Base-by-base conservation (phyloP, 2,888 invertebrate genomes). In the Drosophila atroscutellata region DNA sequence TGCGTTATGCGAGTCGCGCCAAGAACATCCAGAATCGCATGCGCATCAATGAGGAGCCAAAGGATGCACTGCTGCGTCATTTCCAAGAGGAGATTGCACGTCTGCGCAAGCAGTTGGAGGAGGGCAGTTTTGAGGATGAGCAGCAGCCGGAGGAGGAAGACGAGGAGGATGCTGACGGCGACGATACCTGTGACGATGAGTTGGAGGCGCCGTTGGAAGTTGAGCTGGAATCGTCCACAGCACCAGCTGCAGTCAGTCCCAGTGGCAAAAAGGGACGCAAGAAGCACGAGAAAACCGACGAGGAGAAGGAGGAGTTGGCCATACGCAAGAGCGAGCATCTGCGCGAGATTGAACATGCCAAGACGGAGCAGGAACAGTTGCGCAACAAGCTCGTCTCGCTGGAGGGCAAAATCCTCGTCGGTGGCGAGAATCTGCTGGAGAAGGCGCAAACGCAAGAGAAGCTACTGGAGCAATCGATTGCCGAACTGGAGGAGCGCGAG, bases 11-110 rank as follows among this genome's bases (percentile, higher is more conserved):
- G 1, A 98, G 98, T 94, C 95, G 99, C 61, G 99, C 99, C 15
- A 99, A 99, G 94, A 98, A 97, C 92, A 99, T 99, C 78, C 97
- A 98, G 93, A 99, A 99, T 94, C 96, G 96, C 85, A 99, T 99
- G 67, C 96, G 97, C 89, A 96, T 99, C 74, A 99, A 99, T 93
- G 99, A 98, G 92, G 99, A 99, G 93, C 98, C 99, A 0, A 99
- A 99, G 83, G 99, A 99, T 93, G 99, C 99, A 0, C 93, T 99
- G 54, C 95, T 99, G 26, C 95, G 98, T 57, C 97, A 98, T 93
- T 99, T 99, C 94, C 99, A 99, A 93, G 96, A 97, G 89, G 99
- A 99, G 94, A 99, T 99, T 81, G 98, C 98, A 81, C 97, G 97
- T 63, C 94, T 99, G 54, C 96, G 97, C 81, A 96, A 96, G 81